phyloP scores from a whole-genome alignment of 1,140 invertebrate species.

The Steinernema feltiae region DNA sequence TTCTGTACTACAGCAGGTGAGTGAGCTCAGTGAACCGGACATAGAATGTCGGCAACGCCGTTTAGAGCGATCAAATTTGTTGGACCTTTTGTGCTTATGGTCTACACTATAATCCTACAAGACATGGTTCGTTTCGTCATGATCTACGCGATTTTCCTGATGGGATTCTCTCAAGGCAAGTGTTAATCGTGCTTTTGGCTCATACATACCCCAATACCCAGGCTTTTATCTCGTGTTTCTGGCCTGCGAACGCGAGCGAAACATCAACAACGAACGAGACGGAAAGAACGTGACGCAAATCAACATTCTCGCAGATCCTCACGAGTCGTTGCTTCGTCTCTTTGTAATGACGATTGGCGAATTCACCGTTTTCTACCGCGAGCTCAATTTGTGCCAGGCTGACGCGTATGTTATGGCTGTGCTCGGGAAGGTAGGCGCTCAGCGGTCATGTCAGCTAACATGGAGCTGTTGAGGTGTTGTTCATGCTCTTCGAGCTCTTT shows the following conservation, averaged over 20 bases:
- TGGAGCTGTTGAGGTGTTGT: constrained; percentile 68
- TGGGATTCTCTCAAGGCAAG: constrained; percentile 95
- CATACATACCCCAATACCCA: constrained; percentile 51
- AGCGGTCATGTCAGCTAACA: background rate
- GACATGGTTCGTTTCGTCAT: constrained; percentile 87
- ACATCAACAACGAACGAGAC: background rate
- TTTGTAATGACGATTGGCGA: constrained; percentile 94
- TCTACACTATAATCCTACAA: constrained; percentile 93
- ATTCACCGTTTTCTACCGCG: constrained; percentile 84
- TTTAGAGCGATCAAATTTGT: constrained; percentile 90
- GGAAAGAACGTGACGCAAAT: too few species aligned
- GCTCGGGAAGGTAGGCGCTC: constrained; percentile 38
- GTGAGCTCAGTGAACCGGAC: background rate
- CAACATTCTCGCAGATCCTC: constrained; percentile 64
- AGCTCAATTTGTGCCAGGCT: constrained; percentile 65
- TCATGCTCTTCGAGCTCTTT: constrained; percentile 90
- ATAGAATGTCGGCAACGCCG: constrained; percentile 17
- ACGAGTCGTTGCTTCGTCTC: constrained; percentile 90
- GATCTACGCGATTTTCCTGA: constrained; percentile 90
- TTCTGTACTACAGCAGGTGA: constrained; percentile 90
- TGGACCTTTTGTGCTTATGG: constrained; percentile 97
- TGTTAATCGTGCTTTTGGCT: constrained; percentile 25
- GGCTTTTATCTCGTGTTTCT: constrained; percentile 84
- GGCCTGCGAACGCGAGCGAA: constrained; percentile 67
- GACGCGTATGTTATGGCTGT: constrained; percentile 30